These are phyloP conservation scores for Catocala fraxini DNA, from an alignment of 2,888 invertebrate genomes.

Conservation along the genomic window DNA sequence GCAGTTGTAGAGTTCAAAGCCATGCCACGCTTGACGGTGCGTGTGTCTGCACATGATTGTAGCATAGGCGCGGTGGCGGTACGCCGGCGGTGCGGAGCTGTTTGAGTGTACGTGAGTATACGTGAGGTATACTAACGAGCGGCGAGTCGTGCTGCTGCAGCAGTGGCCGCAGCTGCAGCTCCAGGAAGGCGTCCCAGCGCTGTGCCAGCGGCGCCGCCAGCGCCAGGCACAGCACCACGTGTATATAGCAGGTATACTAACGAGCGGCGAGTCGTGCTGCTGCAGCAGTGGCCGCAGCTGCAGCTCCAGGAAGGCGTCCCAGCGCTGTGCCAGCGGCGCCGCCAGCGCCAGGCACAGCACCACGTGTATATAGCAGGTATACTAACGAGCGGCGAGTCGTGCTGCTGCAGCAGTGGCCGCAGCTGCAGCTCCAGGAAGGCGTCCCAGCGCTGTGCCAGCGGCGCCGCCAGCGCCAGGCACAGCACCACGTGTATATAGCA, in stretches of 20 bases:
- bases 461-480: constrained; percentile 37
- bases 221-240: too few relatives aligned
- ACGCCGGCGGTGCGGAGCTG: too few relatives aligned
- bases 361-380: neutral
- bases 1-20: too few relatives aligned
- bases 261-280: constrained; percentile 70
- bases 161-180: constrained; percentile 55
- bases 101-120: neutral
- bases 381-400: constrained; percentile 72
- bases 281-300: constrained; percentile 59
- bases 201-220: constrained; percentile 26
- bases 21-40: too few relatives aligned
- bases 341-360: constrained; percentile 42
- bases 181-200: constrained; percentile 61
- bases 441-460: constrained; percentile 52
- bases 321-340: constrained; percentile 44
- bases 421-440: constrained; percentile 57
- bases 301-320: constrained; percentile 56
- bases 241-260: constrained; percentile 38
- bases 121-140: constrained; percentile 56
- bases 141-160: constrained; percentile 67
- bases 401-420: constrained; percentile 58
- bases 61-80: too few relatives aligned
- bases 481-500: too few relatives aligned
- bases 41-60: too few relatives aligned